These are phyloP conservation scores for Acheta domesticus DNA, from an alignment of 2,888 invertebrate species.

Conservation along the genomic window DNA sequence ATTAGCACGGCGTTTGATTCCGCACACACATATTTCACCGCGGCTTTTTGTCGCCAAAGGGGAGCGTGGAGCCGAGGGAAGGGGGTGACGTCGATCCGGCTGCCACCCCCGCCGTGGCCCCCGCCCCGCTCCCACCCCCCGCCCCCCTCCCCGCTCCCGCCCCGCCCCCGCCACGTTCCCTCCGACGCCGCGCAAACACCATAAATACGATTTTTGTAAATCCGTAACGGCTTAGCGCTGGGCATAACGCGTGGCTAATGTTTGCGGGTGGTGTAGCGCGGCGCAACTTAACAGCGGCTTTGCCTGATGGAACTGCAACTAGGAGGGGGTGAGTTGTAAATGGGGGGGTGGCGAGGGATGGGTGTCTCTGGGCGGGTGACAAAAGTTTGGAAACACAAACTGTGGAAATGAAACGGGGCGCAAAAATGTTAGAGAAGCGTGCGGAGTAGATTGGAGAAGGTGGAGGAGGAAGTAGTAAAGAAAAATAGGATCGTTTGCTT, in stretches of 20 bases:
- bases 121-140: not conserved
- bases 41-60: not conserved
- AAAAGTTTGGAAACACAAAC: too few relatives aligned
- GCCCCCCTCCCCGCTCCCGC: not conserved
- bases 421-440: too few relatives aligned
- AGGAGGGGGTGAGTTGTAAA: not conserved
- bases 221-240: not conserved
- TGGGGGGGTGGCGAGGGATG: not conserved
- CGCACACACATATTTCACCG: constrained; percentile 10
- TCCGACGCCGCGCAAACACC: not conserved
- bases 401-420: too few relatives aligned
- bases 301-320: not conserved
- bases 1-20: constrained; percentile 4
- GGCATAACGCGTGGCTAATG: not conserved
- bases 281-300: not conserved
- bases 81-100: not conserved
- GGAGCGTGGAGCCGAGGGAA: not conserved
- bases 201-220: constrained; percentile 18
- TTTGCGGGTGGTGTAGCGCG: not conserved
- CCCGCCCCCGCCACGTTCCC: not conserved
- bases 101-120: not conserved
- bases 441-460: too few relatives aligned
- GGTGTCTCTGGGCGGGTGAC: not conserved
- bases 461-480: too few relatives aligned
- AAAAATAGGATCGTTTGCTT: too few relatives aligned